Conservation (phyloP, 2,888 invertebrate genomes). For the Argyra leucocephala region DNA sequence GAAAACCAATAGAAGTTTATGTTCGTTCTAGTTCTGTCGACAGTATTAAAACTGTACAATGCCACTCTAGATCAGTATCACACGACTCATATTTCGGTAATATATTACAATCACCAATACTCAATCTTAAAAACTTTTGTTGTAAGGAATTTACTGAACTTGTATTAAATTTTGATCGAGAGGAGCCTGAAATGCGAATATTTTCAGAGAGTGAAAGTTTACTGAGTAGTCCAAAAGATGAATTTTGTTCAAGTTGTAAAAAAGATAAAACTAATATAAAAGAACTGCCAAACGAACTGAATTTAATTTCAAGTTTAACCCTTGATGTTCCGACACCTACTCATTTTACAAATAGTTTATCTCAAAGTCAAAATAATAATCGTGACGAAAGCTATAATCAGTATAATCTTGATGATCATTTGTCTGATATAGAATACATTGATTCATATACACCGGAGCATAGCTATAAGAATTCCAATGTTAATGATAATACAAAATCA, state of each 20-base stretch:
- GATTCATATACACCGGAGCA: constrained; percentile 69
- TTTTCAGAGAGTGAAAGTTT: constrained; percentile 78
- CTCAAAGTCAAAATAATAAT: constrained; percentile 25
- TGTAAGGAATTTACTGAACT: constrained; percentile 70
- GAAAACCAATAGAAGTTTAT: constrained; percentile 41
- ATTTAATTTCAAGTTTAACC: constrained; percentile 47
- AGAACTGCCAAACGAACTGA: constrained; percentile 47
- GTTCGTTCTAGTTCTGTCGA: constrained; percentile 43
- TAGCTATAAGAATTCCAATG: constrained; percentile 24
- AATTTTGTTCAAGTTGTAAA: constrained; percentile 19
- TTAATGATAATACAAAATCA: neutral
- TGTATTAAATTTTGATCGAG: constrained; percentile 71
- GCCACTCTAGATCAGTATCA: constrained; percentile 63
- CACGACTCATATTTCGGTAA: constrained; percentile 86
- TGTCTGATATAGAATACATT: constrained; percentile 70
- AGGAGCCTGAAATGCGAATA: constrained; percentile 76
- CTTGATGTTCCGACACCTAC: constrained; percentile 11
- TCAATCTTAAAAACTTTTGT: constrained; percentile 37
- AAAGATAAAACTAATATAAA: constrained; percentile 47
- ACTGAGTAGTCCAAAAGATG: constrained; percentile 50
- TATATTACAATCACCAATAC: constrained; percentile 43
- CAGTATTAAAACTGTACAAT: constrained; percentile 40
- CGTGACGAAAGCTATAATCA: constrained; percentile 52
- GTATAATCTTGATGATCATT: constrained; percentile 64
- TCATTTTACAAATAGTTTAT: constrained; percentile 17